Conservation (phyloP, 2,113 vertebrate species). For the Crotophaga sulcirostris region DNA sequence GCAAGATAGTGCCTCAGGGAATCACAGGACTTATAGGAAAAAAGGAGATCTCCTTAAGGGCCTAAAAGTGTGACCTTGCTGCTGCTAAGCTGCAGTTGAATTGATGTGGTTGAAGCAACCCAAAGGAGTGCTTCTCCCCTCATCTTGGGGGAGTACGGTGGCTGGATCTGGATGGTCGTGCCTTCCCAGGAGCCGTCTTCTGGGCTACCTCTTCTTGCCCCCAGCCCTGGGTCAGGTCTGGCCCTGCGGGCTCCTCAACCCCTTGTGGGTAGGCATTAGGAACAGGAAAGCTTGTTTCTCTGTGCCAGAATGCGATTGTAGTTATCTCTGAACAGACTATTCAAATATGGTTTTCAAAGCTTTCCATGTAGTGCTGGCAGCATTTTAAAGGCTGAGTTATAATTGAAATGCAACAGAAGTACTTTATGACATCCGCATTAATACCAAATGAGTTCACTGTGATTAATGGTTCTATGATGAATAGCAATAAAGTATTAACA, state of each 20-base stretch:
- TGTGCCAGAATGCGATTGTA: neutral
- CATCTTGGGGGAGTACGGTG: neutral
- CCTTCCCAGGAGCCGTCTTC: rapidly evolving
- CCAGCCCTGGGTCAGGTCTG: neutral
- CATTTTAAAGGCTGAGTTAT: slow-evolving; percentile 51
- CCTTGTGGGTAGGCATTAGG: neutral
- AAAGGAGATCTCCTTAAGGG: neutral
- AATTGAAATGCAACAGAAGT: slow-evolving; percentile 65
- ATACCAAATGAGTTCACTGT: slow-evolving; percentile 65
- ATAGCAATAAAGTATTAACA: slow-evolving; percentile 66
- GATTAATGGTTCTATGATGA: slow-evolving; percentile 67
- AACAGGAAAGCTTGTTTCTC: neutral
- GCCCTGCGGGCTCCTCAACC: neutral
- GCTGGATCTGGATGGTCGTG: rapidly evolving
- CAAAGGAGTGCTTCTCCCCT: neutral
- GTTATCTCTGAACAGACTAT: slow-evolving; percentile 27
- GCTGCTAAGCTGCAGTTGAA: neutral
- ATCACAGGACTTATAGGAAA: neutral
- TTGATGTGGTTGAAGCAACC: neutral
- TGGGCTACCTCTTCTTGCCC: neutral
- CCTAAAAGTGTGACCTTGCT: neutral
- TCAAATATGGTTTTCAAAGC: slow-evolving; percentile 31
- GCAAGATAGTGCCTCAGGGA: neutral
- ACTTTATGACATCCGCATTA: slow-evolving; percentile 62
- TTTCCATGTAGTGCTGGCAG: slow-evolving; percentile 37